Conservation (phyloP, 2,113 vertebrate species). For the Recurvirostra avosetta region DNA sequence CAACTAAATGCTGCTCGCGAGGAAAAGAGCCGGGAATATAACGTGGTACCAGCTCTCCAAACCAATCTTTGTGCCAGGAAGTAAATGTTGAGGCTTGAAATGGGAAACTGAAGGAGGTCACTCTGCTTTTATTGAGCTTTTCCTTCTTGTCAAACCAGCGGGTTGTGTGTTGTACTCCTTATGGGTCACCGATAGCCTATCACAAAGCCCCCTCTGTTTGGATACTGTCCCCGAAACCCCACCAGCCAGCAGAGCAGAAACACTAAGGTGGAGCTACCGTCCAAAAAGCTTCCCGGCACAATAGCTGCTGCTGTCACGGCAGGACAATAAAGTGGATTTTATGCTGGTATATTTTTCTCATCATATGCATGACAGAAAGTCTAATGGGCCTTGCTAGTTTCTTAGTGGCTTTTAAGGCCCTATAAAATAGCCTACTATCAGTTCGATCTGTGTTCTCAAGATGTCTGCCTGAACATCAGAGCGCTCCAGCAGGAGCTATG, state of each 20-base stretch:
- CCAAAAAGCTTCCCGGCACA: constrained; percentile 72
- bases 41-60: not conserved
- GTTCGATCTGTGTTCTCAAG: constrained; percentile 75
- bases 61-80: constrained; percentile 58
- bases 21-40: not conserved
- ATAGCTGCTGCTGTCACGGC: constrained; percentile 80
- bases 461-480: constrained; percentile 78
- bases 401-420: constrained; percentile 81
- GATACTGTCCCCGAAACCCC: constrained; percentile 56
- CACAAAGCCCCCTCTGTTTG: constrained; percentile 94
- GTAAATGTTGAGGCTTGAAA: constrained; percentile 69
- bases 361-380: constrained; percentile 90
- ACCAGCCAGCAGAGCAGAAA: constrained; percentile 77
- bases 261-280: constrained; percentile 59
- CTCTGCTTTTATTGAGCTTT: constrained; percentile 71
- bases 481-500: constrained; percentile 74
- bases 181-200: constrained; percentile 80
- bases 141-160: constrained; percentile 76
- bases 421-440: constrained; percentile 77
- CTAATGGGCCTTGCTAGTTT: constrained; percentile 90
- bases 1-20: not conserved
- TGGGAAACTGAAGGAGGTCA: constrained; percentile 65
- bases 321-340: constrained; percentile 81
- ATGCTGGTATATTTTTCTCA: constrained; percentile 78
- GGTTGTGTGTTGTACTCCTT: constrained; percentile 67